Evolutionary conservation across 2,888 invertebrate species (phyloP).

Genomic region (Listrodromus nycthemerus): DNA sequence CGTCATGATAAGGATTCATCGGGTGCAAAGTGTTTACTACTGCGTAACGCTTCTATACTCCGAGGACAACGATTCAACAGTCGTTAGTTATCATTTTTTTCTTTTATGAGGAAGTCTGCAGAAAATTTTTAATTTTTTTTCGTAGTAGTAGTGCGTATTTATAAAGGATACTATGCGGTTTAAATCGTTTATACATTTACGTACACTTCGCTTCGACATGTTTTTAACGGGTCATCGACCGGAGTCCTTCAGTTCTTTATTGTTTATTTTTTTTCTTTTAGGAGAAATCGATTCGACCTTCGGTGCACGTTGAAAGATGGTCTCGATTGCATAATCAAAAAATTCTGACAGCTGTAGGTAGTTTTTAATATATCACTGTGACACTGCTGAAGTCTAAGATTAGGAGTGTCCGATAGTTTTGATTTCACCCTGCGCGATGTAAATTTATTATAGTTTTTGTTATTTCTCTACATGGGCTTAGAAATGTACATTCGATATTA

Average conservation of each 20-base stretch:
- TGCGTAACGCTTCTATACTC: slow-evolving; percentile 41
- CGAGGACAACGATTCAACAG: slow-evolving; percentile 29
- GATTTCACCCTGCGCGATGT: neutral
- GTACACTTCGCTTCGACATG: too few relatives aligned
- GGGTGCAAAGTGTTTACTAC: slow-evolving; percentile 13
- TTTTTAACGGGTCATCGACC: too few relatives aligned
- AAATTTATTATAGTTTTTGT: neutral
- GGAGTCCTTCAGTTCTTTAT: neutral
- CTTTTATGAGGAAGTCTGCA: neutral
- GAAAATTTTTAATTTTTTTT: neutral
- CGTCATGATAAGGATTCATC: slow-evolving; percentile 47
- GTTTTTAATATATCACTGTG: neutral
- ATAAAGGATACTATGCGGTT: neutral
- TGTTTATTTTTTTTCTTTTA: neutral
- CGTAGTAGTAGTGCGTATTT: too few relatives aligned
- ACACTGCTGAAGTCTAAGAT: neutral
- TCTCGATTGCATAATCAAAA: neutral
- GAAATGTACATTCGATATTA: neutral
- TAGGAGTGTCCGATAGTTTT: neutral
- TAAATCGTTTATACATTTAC: neutral
- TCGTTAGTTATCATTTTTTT: slow-evolving; percentile 11
- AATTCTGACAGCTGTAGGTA: neutral
- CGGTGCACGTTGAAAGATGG: neutral
- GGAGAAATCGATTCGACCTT: neutral
- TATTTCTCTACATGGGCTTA: neutral